phyloP scores from a whole-genome alignment of 2,113 vertebrate species.

The Lepisosteus osseus region DNA sequence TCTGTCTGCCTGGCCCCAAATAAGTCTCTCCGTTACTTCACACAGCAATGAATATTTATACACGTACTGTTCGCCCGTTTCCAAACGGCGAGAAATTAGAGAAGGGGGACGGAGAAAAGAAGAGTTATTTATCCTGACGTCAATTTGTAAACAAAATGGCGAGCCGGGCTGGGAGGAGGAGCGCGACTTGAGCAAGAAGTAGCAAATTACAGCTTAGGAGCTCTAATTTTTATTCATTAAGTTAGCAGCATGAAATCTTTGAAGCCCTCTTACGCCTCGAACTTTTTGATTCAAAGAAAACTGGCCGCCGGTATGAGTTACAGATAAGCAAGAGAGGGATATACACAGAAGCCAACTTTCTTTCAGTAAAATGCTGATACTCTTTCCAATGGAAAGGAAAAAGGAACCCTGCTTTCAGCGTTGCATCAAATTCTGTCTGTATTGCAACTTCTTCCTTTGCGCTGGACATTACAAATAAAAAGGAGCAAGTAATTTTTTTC shows the following conservation, averaged over 20 bases:
- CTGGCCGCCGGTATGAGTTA: neutral
- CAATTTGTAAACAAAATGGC: slow-evolving; percentile 50
- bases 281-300: slow-evolving; percentile 2
- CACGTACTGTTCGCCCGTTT: slow-evolving; percentile 6
- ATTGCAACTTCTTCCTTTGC: slow-evolving; percentile 26
- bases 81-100: slow-evolving; percentile 23
- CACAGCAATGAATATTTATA: slow-evolving; percentile 21
- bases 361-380: neutral
- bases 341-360: slow-evolving; percentile 23
- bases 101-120: slow-evolving; percentile 18
- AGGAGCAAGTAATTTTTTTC: slow-evolving; percentile 1
- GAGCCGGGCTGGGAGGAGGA: slow-evolving; percentile 32
- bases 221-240: neutral
- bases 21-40: slow-evolving; percentile 25
- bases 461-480: slow-evolving; percentile 23
- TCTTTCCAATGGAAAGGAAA: slow-evolving; percentile 26
- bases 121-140: slow-evolving; percentile 37
- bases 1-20: neutral
- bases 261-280: slow-evolving; percentile 19
- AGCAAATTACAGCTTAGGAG: neutral
- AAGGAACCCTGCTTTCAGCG: slow-evolving; percentile 21
- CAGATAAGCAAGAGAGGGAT: neutral
- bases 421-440: slow-evolving; percentile 9
- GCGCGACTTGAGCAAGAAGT: slow-evolving; percentile 13
- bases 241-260: slow-evolving; percentile 20